Evolutionary conservation across 2,888 invertebrate species (phyloP), one percentile per base, ranked within the genome.

Genomic region (Sinotaia quadrata): DNA sequence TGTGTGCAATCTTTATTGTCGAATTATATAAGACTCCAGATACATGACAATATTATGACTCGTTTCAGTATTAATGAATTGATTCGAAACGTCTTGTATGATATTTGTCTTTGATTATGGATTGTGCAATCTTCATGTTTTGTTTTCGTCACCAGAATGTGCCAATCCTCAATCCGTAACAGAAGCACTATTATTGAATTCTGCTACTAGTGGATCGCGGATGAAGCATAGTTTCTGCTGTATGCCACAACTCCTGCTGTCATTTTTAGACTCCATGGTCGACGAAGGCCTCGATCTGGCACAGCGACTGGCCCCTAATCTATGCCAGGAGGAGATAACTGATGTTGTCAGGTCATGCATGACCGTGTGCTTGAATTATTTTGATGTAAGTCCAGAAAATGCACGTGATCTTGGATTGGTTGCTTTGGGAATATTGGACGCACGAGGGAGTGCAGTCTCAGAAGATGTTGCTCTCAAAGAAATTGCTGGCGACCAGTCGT

Each of bases 121-220:
- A n/a, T n/a, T n/a, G n/a, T n/a, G n/a, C n/a, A n/a, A n/a, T n/a
- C n/a, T n/a, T n/a, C n/a, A n/a, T n/a, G n/a, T n/a, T n/a, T n/a
- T n/a, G n/a, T n/a, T n/a, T n/a, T n/a, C n/a, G n/a, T n/a, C 10
- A 41, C 2, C 60, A 60, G 61, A 51, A 27, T 21, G 15, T 2
- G 33, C 49, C 21, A 31, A 34, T 12, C 51, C 61, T 29, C 29
- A 21, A 36, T 27, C n/a, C 12, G 10, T 36, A 10, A 51, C 24
- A 21, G 61, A 51, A 49, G 61, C 61, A 15, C 49, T 61, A 24
- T 51, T 61, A 5, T 51, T 27, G 49, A 61, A 59, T 15, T 2
- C 18, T 5, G 24, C 7, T 29, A 2, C 10, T 15, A n/a, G n/a
- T n/a, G n/a, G n/a, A n/a, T n/a, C n/a, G n/a, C n/a, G n/a, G n/a